Base-by-base conservation (phyloP, 2,888 invertebrate genomes). In the Marronus borbonicus region DNA sequence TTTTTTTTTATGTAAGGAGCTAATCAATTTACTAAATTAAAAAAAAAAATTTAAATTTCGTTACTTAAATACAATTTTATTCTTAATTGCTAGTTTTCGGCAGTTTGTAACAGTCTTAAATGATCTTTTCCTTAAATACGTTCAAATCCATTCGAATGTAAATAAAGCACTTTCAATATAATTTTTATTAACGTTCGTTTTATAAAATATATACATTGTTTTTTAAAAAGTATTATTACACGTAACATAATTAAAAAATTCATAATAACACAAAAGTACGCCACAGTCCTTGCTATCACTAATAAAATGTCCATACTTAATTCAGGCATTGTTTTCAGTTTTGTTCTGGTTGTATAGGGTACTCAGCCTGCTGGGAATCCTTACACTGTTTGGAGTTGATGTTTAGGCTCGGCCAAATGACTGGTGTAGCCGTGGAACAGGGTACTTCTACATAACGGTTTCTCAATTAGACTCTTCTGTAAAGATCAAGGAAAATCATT, bases 361-460 rank as follows among this genome's bases (percentile, higher is more conserved):
- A 17, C 44, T 12, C 12, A 14, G 28, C 17, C 49, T 77, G 20
- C 14, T 36, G 1, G 77, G 70, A 20, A 72, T 77, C 8, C 64
- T 62, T 3, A 49, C 17, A 49, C 49, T 58, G 49, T 44, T 70
- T 1, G 81, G 79, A 17, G 80, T 80, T 28, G n/a, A 14, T 2
- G 80, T 60, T 50, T 78, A 60, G 80, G 79, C 65, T 75, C 28
- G 2, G 79, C 80, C 8, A 80, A 52, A 0, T 10, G 8, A 3
- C 39, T 31, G 1, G n/a, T 49, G 1, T 50, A 20, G 3, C 66
- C 76, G 0, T 14, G 12, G 62, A 77, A 79, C 4, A 78, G 1
- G 24, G 81, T 81, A 20, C 81, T 81, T 3, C 81, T 76, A 50
- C 81, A 80, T n/a, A 69, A 49, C 10, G 49, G 58, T 24, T 79